Percentiles rank a stretch among this genome's conserved stretches.
These are phyloP conservation scores for Mesoclemmys tuberculata DNA, from an alignment of 2,113 vertebrate species.

Conservation along the genomic window DNA sequence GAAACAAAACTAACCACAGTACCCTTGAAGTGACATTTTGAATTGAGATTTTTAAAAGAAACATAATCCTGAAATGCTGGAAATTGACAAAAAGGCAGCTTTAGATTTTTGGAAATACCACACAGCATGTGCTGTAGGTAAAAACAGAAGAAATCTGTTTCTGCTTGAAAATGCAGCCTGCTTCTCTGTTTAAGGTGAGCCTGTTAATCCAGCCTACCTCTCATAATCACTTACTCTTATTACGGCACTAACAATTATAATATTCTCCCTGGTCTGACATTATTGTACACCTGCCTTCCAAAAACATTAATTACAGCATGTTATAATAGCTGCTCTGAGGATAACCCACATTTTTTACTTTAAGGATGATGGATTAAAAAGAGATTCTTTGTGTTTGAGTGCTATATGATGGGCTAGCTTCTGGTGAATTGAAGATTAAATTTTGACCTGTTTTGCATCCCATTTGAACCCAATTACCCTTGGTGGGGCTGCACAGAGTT, in stretches of 20 bases:
- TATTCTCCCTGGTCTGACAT: background rate
- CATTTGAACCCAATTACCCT: background rate
- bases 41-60: conserved; percentile 48
- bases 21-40: background rate
- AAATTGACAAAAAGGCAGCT: conserved; percentile 48
- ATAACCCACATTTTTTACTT: background rate
- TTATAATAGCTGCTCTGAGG: background rate
- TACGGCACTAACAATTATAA: background rate
- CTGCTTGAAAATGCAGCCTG: conserved; percentile 4
- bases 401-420: background rate
- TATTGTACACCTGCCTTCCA: conserved; percentile 45
- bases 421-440: background rate
- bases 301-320: background rate
- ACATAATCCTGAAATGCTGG: background rate
- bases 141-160: background rate
- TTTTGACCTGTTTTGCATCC: background rate
- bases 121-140: conserved; percentile 49
- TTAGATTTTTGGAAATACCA: background rate
- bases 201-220: background rate
- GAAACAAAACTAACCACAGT: background rate
- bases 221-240: background rate
- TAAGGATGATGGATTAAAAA: background rate
- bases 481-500: background rate
- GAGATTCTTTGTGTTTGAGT: background rate
- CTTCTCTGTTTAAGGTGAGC: background rate